A percentile compares a stretch with the other conserved stretches of the same genome.
Evolutionary conservation across 23 tunicate species (phyloP).

Genomic region (Aplidium turbinatum): DNA sequence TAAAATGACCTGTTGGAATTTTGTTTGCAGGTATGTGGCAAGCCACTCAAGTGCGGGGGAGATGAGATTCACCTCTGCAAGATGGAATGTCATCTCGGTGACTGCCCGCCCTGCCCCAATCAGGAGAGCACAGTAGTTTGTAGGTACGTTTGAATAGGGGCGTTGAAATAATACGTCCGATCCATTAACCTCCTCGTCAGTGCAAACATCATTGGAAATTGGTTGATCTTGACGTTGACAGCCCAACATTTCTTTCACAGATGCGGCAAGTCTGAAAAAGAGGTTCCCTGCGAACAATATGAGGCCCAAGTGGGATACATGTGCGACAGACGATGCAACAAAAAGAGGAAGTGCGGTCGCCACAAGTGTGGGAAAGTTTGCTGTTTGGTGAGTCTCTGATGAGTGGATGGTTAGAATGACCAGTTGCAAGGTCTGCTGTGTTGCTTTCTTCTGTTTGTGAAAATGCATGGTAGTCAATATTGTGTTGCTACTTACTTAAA

Average conservation of each 20-base stretch:
- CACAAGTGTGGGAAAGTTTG: conserved; percentile 84
- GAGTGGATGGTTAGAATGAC: no score
- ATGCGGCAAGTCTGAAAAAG: conserved; percentile 82
- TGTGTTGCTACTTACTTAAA: no score
- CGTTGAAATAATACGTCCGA: no score
- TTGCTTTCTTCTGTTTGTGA: neutral
- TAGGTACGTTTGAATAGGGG: conserved; percentile 19
- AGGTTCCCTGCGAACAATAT: conserved; percentile 55
- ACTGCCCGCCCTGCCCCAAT: conserved; percentile 56
- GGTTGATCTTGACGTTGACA: neutral
- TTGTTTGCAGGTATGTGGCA: conserved; percentile 59
- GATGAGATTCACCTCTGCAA: conserved; percentile 66
- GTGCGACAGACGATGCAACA: conserved; percentile 84
- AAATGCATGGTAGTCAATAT: no score
- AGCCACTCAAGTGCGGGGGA: conserved; percentile 81
- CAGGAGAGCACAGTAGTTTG: conserved; percentile 40
- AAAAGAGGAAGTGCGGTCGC: conserved; percentile 82
- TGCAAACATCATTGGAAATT: no score
- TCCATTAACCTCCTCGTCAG: no score
- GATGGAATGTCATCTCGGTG: conserved; percentile 57
- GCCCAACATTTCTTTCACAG: conserved; percentile 13
- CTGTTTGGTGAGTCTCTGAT: conserved; percentile 49
- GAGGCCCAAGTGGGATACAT: conserved; percentile 19
- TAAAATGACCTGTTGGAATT: no score
- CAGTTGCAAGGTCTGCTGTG: neutral